phyloP scores from a whole-genome alignment of 2,797 vertebrate species.

The Hippocampus kuda region DNA sequence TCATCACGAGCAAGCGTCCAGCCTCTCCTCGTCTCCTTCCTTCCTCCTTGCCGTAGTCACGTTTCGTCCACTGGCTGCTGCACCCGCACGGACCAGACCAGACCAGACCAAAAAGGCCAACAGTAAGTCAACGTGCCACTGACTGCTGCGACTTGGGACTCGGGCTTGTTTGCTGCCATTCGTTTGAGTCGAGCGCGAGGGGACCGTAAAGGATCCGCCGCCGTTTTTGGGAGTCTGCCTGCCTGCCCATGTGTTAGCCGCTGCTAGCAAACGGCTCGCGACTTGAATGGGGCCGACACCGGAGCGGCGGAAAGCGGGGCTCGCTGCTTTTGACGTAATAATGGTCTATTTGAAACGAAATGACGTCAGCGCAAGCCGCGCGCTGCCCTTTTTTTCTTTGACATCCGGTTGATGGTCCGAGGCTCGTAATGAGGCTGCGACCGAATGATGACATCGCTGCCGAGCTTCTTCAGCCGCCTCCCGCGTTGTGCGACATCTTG shows the following conservation, averaged over 20 bases:
- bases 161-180: rapidly evolving
- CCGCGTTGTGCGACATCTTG: not conserved
- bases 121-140: conserved; percentile 46
- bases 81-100: conserved; percentile 4
- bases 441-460: not conserved
- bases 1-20: conserved; percentile 3
- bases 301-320: not conserved
- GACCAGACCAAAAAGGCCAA: no score
- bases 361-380: no score
- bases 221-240: not conserved
- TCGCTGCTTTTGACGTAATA: not conserved
- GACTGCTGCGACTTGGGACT: not conserved
- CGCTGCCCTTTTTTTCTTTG: not conserved
- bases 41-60: conserved; percentile 33
- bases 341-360: not conserved
- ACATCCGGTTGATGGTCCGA: not conserved
- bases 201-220: not conserved
- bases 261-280: not conserved
- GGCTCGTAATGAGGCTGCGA: not conserved
- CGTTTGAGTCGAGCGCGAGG: not conserved
- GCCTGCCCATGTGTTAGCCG: not conserved
- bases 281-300: not conserved
- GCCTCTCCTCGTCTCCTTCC: not conserved
- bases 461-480: not conserved
- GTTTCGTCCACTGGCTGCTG: conserved; percentile 28